A percentile compares a stretch with the other conserved stretches of the same genome.
Evolutionary conservation across 2,113 vertebrate species (phyloP).

Genomic region (Dissostichus mawsoni): DNA sequence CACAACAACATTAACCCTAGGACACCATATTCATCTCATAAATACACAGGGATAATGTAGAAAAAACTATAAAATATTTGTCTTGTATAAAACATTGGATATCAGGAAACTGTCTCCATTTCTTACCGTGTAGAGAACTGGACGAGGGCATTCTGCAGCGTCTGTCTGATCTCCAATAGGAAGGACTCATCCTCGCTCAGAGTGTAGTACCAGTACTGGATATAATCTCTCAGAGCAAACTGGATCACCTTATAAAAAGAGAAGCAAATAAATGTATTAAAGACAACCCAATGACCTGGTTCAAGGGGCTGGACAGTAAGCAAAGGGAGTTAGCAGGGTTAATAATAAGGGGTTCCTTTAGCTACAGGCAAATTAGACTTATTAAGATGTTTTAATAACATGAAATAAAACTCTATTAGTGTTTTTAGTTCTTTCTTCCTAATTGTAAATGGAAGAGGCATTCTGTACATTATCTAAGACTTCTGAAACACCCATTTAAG

Average conservation of each 20-base stretch:
- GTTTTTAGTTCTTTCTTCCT: too few relatives aligned
- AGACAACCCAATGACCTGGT: neutral
- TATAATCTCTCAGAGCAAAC: slow-evolving; percentile 98
- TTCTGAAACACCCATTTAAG: too few relatives aligned
- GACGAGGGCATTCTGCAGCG: slow-evolving; percentile 95
- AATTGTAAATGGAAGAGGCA: too few relatives aligned
- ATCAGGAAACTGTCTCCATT: neutral
- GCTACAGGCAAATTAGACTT: too few relatives aligned
- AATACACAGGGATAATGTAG: neutral
- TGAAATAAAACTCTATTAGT: too few relatives aligned
- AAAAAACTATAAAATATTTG: neutral
- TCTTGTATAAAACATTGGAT: neutral
- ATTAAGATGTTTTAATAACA: too few relatives aligned
- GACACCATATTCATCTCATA: too few relatives aligned
- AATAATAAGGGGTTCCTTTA: too few relatives aligned
- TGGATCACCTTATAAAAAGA: slow-evolving; percentile 90
- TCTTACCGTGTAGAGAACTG: slow-evolving; percentile 95
- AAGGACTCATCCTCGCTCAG: slow-evolving; percentile 98
- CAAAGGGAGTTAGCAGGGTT: neutral
- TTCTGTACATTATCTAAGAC: too few relatives aligned
- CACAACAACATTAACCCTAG: too few relatives aligned
- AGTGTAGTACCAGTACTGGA: slow-evolving; percentile 99
- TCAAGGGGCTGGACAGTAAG: neutral
- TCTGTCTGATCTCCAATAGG: slow-evolving; percentile 96
- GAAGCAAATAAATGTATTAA: neutral